Evolutionary conservation across 2,888 invertebrate genomes (phyloP).

Genomic region (Apodemia zela): DNA sequence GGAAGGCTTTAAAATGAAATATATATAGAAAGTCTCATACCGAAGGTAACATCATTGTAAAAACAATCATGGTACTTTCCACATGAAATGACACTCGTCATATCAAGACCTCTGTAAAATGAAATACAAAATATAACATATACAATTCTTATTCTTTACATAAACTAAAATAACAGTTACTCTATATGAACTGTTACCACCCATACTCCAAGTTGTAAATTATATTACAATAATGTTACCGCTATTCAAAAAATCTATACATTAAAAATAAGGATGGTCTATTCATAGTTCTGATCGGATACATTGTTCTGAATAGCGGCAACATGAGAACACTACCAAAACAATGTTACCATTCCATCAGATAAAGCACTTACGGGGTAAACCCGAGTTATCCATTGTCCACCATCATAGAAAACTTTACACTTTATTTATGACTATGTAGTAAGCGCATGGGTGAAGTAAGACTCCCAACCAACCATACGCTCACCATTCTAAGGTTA

Average conservation of each 20-base stretch:
- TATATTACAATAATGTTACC: slow-evolving; percentile 55
- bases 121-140: slow-evolving; percentile 73
- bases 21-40: slow-evolving; percentile 44
- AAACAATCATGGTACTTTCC: slow-evolving; percentile 29
- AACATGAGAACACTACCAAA: slow-evolving; percentile 36
- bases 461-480: slow-evolving; percentile 32
- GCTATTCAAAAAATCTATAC: slow-evolving; percentile 32
- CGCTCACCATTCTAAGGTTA: slow-evolving; percentile 51
- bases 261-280: slow-evolving; percentile 4
- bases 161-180: slow-evolving; percentile 76
- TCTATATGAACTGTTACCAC: slow-evolving; percentile 68
- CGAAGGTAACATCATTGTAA: slow-evolving; percentile 28
- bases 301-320: slow-evolving; percentile 21
- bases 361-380: slow-evolving; percentile 16
- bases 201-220: slow-evolving; percentile 60
- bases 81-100: slow-evolving; percentile 30
- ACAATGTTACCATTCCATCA: slow-evolving; percentile 43
- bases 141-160: slow-evolving; percentile 75
- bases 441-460: slow-evolving; percentile 25
- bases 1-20: slow-evolving; percentile 64
- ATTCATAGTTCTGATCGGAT: slow-evolving; percentile 21
- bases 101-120: slow-evolving; percentile 46
- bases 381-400: slow-evolving; percentile 30
- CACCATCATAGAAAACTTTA: slow-evolving; percentile 52
- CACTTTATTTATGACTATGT: slow-evolving; percentile 47